Conservation (phyloP, 2,888 invertebrate genomes). For the Endotricha flammealis region DNA sequence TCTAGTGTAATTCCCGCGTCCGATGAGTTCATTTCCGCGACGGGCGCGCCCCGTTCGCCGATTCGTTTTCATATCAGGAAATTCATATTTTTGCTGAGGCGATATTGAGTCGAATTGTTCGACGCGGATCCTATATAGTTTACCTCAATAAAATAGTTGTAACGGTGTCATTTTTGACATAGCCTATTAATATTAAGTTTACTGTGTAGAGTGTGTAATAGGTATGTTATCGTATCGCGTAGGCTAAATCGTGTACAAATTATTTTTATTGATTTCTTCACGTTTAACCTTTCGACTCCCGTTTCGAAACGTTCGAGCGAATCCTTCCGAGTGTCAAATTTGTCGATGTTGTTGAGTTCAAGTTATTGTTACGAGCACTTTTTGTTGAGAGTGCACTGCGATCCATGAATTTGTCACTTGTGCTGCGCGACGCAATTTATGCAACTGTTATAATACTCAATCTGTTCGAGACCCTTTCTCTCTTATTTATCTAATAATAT, state of each 20-base stretch:
- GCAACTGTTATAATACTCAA: constrained; percentile 37
- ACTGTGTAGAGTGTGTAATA: constrained; percentile 61
- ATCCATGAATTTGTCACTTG: constrained; percentile 39
- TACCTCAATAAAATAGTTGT: constrained; percentile 73
- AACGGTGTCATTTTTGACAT: constrained; percentile 71
- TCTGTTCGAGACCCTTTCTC: constrained; percentile 12
- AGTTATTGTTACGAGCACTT: constrained; percentile 42
- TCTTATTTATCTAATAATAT: constrained; percentile 4
- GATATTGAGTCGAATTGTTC: constrained; percentile 51
- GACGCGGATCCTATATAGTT: constrained; percentile 71
- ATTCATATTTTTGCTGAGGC: constrained; percentile 51
- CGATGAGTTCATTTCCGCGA: constrained; percentile 35
- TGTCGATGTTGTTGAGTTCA: constrained; percentile 33
- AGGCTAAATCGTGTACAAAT: constrained; percentile 67
- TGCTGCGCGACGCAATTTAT: constrained; percentile 24
- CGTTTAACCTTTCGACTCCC: constrained; percentile 30
- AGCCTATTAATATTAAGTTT: constrained; percentile 76
- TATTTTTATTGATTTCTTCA: constrained; percentile 55
- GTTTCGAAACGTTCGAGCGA: constrained; percentile 17
- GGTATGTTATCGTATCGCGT: constrained; percentile 45
- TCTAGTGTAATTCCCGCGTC: constrained; percentile 45
- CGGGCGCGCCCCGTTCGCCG: constrained; percentile 28
- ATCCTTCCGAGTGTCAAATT: constrained; percentile 31
- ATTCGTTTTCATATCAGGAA: constrained; percentile 57
- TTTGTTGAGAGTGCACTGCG: constrained; percentile 35